These are phyloP conservation scores for Eubasilissa regina DNA, from an alignment of 1,140 invertebrate genomes.

Conservation along the genomic window DNA sequence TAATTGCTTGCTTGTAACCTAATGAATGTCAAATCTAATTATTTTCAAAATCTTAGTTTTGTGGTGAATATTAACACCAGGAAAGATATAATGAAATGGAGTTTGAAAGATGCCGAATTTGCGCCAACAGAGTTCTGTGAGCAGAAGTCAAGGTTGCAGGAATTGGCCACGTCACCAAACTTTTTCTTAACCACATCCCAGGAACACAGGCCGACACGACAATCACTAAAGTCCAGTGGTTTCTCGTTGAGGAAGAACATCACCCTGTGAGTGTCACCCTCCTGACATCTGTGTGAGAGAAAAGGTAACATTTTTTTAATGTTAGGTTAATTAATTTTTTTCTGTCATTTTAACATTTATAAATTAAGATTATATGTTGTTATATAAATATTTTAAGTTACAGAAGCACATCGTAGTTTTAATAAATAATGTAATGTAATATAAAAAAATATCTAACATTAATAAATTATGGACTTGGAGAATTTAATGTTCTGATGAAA, in stretches of 20 bases:
- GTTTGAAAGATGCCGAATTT: background rate
- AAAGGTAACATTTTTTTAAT: background rate
- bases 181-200: conserved; percentile 69
- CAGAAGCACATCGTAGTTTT: no score
- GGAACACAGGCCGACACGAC: conserved; percentile 76
- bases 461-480: conserved; percentile 2
- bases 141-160: conserved; percentile 67
- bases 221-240: conserved; percentile 74
- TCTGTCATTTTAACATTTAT: no score
- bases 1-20: no score
- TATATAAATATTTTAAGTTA: no score
- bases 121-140: conserved; percentile 63
- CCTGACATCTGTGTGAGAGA: conserved; percentile 69
- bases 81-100: background rate
- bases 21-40: no score
- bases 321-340: no score
- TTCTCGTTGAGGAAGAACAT: conserved; percentile 77
- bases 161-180: conserved; percentile 63
- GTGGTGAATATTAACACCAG: background rate
- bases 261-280: conserved; percentile 73
- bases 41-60: background rate
- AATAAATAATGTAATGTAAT: no score
- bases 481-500: no score
- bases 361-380: no score
- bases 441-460: no score